Evolutionary conservation across 2,888 invertebrate species (phyloP).

Genomic region (Himalopsyche tibetana): DNA sequence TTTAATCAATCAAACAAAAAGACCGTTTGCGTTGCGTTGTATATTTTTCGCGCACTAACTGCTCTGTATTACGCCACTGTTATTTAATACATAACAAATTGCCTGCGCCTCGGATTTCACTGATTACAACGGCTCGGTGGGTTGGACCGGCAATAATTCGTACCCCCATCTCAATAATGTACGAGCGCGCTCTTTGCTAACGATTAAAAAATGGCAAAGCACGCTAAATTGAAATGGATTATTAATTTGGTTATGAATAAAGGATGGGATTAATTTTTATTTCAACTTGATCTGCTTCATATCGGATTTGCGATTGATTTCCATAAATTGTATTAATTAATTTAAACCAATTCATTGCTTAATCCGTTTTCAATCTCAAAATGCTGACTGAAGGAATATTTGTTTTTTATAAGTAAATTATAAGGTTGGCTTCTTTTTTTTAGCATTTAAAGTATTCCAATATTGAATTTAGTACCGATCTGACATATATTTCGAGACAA

Average conservation of each 20-base stretch:
- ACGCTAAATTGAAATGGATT: constrained; percentile 14
- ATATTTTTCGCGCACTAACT: constrained; percentile 46
- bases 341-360: no score
- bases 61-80: constrained; percentile 50
- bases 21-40: constrained; percentile 50
- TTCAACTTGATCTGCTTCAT: background rate
- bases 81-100: constrained; percentile 62
- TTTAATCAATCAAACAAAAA: constrained; percentile 65
- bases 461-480: no score
- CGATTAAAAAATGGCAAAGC: constrained; percentile 41
- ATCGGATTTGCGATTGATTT: background rate
- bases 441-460: no score
- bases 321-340: no score
- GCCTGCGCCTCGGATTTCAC: constrained; percentile 41
- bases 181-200: constrained; percentile 29
- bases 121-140: constrained; percentile 16
- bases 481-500: no score
- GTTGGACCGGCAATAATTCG: background rate
- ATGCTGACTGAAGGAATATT: no score
- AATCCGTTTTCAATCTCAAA: no score
- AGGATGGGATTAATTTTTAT: constrained; percentile 1
- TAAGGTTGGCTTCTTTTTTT: no score
- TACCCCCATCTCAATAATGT: constrained; percentile 6
- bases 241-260: constrained; percentile 21
- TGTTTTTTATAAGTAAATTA: no score